phyloP scores from a whole-genome alignment of 1,140 invertebrate genomes.

The Homarus americanus region DNA sequence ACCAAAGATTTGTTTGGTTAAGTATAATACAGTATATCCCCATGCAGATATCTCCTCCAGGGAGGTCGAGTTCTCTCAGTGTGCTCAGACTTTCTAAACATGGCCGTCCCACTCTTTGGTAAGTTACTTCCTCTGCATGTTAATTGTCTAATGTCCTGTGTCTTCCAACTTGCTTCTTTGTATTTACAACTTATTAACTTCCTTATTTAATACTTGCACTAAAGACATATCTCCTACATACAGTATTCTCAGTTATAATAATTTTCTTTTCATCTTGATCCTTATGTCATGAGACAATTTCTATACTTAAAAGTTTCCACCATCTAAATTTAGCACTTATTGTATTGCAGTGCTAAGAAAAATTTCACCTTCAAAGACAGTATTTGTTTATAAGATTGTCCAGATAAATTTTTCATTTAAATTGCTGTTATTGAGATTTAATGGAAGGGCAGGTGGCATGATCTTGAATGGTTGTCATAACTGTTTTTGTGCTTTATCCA shows the following conservation, averaged over 20 bases:
- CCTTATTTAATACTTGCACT: neutral
- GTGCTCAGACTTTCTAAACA: slow-evolving; percentile 89
- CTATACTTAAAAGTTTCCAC: neutral
- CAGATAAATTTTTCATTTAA: neutral
- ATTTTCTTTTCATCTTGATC: neutral
- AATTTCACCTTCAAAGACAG: neutral
- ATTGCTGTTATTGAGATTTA: neutral
- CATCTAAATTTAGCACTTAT: neutral
- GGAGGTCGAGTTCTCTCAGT: slow-evolving; percentile 89
- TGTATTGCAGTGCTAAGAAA: slow-evolving; percentile 6
- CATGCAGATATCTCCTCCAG: slow-evolving; percentile 82
- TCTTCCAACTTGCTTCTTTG: neutral
- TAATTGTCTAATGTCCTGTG: neutral
- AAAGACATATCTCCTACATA: neutral
- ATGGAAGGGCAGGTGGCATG: neutral
- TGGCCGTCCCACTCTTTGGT: slow-evolving; percentile 86
- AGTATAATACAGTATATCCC: too few species aligned
- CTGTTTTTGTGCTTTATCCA: slow-evolving; percentile 12
- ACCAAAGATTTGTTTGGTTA: too few species aligned
- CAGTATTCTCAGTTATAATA: neutral
- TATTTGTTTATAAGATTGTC: neutral
- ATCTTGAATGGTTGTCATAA: neutral
- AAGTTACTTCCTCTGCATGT: slow-evolving; percentile 17
- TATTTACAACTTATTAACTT: neutral
- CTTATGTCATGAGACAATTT: neutral